These are phyloP conservation scores for Callithrix jacchus DNA, from an alignment of 2,113 vertebrate species.

Conservation along the genomic window DNA sequence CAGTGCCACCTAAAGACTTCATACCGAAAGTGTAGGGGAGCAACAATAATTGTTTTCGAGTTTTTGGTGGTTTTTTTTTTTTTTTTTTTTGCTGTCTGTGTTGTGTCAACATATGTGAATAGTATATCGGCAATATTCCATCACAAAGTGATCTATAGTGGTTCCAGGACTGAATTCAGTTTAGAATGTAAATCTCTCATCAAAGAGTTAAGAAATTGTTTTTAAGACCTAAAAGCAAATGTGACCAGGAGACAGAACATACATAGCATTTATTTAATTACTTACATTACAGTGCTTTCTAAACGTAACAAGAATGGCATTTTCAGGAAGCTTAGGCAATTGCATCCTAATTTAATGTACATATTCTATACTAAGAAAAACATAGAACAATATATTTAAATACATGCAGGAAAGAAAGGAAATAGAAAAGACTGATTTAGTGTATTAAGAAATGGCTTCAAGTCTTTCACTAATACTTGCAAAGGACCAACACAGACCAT, in stretches of 20 bases:
- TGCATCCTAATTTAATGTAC: background rate
- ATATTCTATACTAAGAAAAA: background rate
- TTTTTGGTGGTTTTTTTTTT: background rate
- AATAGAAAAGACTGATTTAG: background rate
- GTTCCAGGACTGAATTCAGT: conserved; percentile 45
- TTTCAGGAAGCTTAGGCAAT: conserved; percentile 23
- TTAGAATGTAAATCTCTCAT: conserved; percentile 44
- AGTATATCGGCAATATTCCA: conserved; percentile 14
- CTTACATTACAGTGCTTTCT: background rate
- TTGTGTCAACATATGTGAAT: background rate
- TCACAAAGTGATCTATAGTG: conserved; percentile 9
- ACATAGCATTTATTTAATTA: background rate
- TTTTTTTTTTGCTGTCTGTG: background rate
- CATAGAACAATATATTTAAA: background rate
- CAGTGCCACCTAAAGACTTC: background rate
- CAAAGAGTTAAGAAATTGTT: background rate
- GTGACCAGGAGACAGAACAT: conserved; percentile 29
- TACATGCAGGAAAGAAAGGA: background rate
- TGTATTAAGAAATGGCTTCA: background rate
- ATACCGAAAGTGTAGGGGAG: background rate
- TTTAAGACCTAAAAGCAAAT: background rate
- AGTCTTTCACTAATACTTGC: background rate
- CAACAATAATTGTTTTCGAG: background rate
- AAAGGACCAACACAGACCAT: background rate
- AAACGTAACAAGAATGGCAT: conserved; percentile 1